Evolutionary conservation across 1,140 invertebrate genomes (phyloP).

Genomic region (Trichogramma pretiosum): DNA sequence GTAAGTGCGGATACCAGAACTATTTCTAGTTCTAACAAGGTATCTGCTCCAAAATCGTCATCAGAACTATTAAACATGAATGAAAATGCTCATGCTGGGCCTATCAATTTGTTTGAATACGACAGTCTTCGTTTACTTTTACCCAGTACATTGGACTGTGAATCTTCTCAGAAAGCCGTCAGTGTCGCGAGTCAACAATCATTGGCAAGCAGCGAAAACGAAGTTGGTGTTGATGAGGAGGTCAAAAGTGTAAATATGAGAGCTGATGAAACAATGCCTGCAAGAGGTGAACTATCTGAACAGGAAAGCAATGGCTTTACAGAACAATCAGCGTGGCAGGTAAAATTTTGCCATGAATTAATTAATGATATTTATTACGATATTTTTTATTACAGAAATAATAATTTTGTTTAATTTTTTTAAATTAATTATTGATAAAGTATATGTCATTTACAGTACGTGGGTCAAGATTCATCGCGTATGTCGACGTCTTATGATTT

Average conservation of each 20-base stretch:
- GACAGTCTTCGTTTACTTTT: conserved; percentile 44
- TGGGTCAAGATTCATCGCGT: conserved; percentile 47
- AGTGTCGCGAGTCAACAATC: conserved; percentile 44
- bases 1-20: conserved; percentile 34
- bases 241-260: conserved; percentile 62
- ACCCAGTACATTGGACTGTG: conserved; percentile 43
- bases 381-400: neutral
- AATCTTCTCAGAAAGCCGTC: conserved; percentile 43
- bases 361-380: neutral
- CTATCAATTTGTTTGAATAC: conserved; percentile 44
- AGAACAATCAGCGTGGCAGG: conserved; percentile 54
- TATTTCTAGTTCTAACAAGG: conserved; percentile 28
- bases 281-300: conserved; percentile 69
- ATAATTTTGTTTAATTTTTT: neutral
- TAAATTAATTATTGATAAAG: no score
- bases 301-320: conserved; percentile 73
- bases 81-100: conserved; percentile 43
- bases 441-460: conserved; percentile 44
- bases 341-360: conserved; percentile 23
- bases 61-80: conserved; percentile 41
- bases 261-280: conserved; percentile 75
- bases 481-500: conserved; percentile 57
- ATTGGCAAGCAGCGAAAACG: conserved; percentile 45
- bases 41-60: conserved; percentile 33
- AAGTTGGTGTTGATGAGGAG: conserved; percentile 50